Base-by-base conservation (phyloP, 2,797 vertebrate genomes). In the Triplophysa yarkandensis region DNA sequence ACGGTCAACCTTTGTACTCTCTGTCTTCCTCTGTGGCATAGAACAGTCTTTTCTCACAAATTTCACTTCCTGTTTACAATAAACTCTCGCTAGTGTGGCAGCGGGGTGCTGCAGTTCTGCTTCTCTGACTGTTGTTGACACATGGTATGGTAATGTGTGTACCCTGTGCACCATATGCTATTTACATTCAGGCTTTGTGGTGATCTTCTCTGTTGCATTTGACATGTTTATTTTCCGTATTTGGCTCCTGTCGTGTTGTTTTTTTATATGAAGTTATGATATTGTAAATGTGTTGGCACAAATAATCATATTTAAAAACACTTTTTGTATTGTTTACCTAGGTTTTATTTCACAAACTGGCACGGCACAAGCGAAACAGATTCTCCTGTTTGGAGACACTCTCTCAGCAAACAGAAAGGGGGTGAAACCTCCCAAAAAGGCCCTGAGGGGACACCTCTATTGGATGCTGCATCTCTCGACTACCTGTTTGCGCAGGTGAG, bases 291-390 rank as follows among this genome's bases (percentile, higher is more conserved):
- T 2, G n/a, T 30, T 23, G 8, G 27, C 48, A 28, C 36, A 57
- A n/a, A 23, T 4, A 23, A 4, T 6, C 13, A 14, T 27, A 8
- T 11, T 36, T 5, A 19, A 34, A 61, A 8, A 36, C 21, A 41
- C 23, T 52, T 27, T 34, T 60, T 19, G 14, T 16, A 60, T 23
- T 74, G 36, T 78, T n/a, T 34, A 48, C 2, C 58, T 82, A 99
- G 97, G 74, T 99, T 94, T 82, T 96, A 98, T 86, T 99, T 99
- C 82, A 93, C 89, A 80, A 99, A 99, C 86, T 99, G 98, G 98
- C 98, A 99, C 0, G 95, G 98, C n/a, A 96, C 95, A 48, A 96
- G 90, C 7, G 97, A 98, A 78, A 92, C 81, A 0, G 95, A 98
- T 66, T 91, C 94, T 74, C 92, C 93, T 0, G 96, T 99, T 63